A percentile compares a stretch with the other conserved stretches of the same genome.
Evolutionary conservation across 2,113 vertebrate genomes (phyloP).

Genomic region (Epinephelus fuscoguttatus): DNA sequence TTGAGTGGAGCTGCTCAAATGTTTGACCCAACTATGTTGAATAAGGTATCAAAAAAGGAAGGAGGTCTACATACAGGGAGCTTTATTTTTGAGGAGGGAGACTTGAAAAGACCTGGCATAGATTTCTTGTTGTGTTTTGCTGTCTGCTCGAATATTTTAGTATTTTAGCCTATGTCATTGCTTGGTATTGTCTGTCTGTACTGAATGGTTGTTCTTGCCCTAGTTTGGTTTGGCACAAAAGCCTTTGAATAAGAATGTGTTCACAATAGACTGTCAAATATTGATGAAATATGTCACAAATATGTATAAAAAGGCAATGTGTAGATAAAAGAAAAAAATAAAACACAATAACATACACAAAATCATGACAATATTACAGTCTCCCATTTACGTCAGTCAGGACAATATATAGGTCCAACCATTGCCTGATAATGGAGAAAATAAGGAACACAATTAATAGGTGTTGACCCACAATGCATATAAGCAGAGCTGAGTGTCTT

Average conservation of each 20-base stretch:
- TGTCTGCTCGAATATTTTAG: background rate
- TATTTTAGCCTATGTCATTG: slow-evolving; percentile 11
- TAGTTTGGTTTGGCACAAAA: slow-evolving; percentile 21
- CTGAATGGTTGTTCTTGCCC: slow-evolving; percentile 3
- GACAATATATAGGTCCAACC: background rate
- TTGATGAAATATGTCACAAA: background rate
- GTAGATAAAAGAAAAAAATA: background rate
- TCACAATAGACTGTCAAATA: background rate
- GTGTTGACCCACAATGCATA: background rate
- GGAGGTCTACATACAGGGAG: background rate
- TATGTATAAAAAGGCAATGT: background rate
- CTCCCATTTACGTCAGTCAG: background rate
- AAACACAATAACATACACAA: background rate
- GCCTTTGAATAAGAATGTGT: background rate
- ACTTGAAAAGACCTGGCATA: slow-evolving; percentile 12
- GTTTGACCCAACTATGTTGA: background rate
- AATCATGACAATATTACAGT: background rate
- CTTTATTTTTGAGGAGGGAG: background rate
- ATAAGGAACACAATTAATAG: background rate
- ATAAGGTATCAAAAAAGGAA: background rate
- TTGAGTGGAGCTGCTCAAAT: background rate
- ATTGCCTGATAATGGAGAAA: background rate
- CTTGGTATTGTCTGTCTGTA: background rate
- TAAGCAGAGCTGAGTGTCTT: slow-evolving; percentile 6
- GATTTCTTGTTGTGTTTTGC: slow-evolving; percentile 7